These are phyloP conservation scores for Pocillopora verrucosa DNA, from an alignment of 64 coral and sea anemone genomes.

Conservation along the genomic window DNA sequence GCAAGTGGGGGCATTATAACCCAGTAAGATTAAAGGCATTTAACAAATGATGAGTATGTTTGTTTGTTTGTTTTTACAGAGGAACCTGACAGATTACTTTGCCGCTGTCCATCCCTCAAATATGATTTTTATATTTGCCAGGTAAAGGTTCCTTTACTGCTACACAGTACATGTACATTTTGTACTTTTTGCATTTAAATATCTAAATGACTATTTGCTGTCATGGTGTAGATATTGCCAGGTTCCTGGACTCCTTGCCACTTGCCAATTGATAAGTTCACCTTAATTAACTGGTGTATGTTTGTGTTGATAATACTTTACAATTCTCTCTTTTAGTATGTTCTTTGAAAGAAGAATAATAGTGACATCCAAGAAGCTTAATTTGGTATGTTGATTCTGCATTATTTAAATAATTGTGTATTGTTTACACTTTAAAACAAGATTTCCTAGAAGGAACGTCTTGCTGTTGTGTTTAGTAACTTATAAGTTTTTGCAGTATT, in stretches of 20 bases:
- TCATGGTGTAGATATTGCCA: too few relatives aligned
- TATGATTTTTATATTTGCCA: conserved; percentile 94
- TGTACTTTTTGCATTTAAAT: too few relatives aligned
- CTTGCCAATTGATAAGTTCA: not conserved
- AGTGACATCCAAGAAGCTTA: conserved; percentile 94
- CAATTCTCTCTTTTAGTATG: conserved; percentile 62
- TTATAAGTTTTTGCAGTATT: too few relatives aligned
- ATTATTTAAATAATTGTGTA: not conserved
- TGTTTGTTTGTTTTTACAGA: conserved; percentile 35
- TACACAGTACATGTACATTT: too few relatives aligned
- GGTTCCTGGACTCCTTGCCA: too few relatives aligned
- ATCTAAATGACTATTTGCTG: too few relatives aligned
- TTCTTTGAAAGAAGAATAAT: conserved; percentile 99
- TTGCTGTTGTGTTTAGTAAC: not conserved
- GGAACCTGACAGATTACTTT: conserved; percentile 96
- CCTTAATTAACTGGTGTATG: not conserved
- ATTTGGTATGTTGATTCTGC: conserved; percentile 72
- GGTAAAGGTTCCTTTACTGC: conserved; percentile 26
- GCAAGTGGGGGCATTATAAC: too few relatives aligned
- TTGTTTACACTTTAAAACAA: not conserved
- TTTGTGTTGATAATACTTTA: not conserved
- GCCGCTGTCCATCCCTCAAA: conserved; percentile 81
- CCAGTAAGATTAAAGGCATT: too few relatives aligned
- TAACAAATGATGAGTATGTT: not conserved
- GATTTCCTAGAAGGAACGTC: not conserved